phyloP scores from a whole-genome alignment of 1,140 invertebrate species.

The Venturia canescens region DNA sequence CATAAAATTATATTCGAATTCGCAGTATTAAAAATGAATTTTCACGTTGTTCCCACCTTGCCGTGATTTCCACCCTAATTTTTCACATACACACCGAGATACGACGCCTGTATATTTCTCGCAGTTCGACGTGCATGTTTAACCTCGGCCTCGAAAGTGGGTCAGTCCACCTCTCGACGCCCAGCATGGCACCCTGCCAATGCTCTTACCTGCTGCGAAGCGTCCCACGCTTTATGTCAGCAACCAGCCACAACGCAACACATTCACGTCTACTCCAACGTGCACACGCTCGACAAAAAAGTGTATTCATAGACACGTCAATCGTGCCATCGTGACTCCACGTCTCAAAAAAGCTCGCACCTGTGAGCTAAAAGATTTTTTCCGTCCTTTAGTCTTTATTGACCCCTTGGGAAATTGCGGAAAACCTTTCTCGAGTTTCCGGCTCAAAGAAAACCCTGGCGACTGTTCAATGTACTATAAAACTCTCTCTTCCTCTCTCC shows the following conservation, averaged over 20 bases:
- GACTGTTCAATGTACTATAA: not conserved
- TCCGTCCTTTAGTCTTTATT: too few relatives aligned
- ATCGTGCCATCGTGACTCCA: not conserved
- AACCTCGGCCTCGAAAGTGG: slow-evolving; percentile 31
- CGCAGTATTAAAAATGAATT: too few relatives aligned
- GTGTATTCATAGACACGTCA: not conserved
- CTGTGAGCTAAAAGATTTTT: too few relatives aligned
- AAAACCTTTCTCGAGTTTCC: not conserved
- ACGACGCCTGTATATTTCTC: not conserved
- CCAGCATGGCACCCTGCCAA: slow-evolving; percentile 65
- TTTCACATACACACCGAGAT: not conserved
- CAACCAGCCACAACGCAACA: not conserved
- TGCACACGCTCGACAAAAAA: not conserved
- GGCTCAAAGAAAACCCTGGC: not conserved
- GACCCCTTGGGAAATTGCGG: too few relatives aligned
- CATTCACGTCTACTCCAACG: not conserved
- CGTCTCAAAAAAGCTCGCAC: not conserved
- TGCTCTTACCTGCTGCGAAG: slow-evolving; percentile 65
- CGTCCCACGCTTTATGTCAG: slow-evolving; percentile 52
- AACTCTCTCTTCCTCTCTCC: not conserved
- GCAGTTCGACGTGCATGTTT: not conserved
- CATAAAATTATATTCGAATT: too few relatives aligned
- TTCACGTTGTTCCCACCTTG: too few relatives aligned
- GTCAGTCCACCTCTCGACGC: slow-evolving; percentile 60
- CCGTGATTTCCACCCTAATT: too few relatives aligned